These are phyloP conservation scores for Hippocampus mohnikei DNA, from an alignment of 2,113 vertebrate species.

Conservation along the genomic window DNA sequence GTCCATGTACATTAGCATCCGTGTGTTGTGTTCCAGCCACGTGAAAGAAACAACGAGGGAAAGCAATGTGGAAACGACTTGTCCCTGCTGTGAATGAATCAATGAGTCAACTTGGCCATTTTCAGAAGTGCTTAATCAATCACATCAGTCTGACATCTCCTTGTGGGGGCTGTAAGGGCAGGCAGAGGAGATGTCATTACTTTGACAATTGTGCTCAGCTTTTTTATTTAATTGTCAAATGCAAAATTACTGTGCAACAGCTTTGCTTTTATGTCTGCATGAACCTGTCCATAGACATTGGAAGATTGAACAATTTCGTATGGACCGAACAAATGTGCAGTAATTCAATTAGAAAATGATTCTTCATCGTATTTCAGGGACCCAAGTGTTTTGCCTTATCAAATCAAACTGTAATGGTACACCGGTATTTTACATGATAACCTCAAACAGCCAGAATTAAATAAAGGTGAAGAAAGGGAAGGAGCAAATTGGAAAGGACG, in stretches of 20 bases:
- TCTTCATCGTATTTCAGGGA: background rate
- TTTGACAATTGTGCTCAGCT: background rate
- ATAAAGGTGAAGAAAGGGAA: background rate
- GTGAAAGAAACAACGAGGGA: background rate
- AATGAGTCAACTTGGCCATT: constrained; percentile 32
- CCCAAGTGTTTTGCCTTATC: background rate
- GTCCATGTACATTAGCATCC: background rate
- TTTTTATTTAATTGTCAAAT: background rate
- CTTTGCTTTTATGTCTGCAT: constrained; percentile 38
- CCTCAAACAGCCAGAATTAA: background rate
- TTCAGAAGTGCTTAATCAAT: constrained; percentile 35
- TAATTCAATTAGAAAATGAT: background rate
- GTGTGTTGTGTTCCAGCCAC: background rate
- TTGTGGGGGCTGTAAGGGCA: constrained; percentile 37
- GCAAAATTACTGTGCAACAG: constrained; percentile 35
- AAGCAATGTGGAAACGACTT: constrained; percentile 8
- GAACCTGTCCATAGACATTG: constrained; percentile 12
- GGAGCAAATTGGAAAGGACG: background rate
- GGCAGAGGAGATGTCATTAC: background rate
- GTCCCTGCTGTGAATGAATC: constrained; percentile 17
- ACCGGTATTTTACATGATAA: background rate
- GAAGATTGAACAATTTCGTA: background rate
- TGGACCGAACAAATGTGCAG: background rate
- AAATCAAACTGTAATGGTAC: background rate
- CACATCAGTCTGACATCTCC: constrained; percentile 25